A percentile compares a stretch with the other conserved stretches of the same genome.
phyloP scores from a whole-genome alignment of 2,113 vertebrate genomes.

The Dryoscopus gambensis region DNA sequence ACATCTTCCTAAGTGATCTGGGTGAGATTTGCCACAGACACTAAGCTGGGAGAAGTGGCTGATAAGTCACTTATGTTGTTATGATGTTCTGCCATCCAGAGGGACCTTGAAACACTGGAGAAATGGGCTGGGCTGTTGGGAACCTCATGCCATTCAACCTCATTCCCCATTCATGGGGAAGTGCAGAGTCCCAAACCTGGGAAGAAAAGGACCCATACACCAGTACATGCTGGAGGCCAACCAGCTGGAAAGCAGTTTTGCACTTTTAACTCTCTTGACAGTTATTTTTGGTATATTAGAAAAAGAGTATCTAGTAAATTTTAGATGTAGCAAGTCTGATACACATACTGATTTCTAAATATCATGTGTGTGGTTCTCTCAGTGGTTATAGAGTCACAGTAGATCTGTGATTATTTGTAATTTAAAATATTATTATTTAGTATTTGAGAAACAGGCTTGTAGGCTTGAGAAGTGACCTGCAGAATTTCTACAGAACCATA shows the following conservation, averaged over 20 bases:
- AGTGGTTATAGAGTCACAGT: neutral
- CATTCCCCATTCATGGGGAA: too few species aligned
- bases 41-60: neutral
- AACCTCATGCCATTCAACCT: neutral
- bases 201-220: neutral
- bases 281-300: neutral
- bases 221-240: neutral
- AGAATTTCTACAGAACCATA: neutral
- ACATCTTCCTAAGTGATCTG: neutral
- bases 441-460: neutral
- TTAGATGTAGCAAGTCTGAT: neutral
- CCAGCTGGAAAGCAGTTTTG: neutral
- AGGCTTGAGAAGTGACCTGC: neutral
- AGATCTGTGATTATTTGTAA: neutral
- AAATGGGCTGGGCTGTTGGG: neutral
- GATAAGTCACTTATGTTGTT: too few species aligned
- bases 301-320: neutral
- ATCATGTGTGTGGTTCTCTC: neutral
- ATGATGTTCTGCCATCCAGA: neutral
- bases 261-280: neutral
- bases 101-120: too few species aligned
- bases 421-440: neutral
- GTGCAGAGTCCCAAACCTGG: neutral
- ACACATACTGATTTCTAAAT: neutral
- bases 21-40: neutral